Conservation (phyloP, 2,888 invertebrate genomes). For the Vannuccia rotundouncinata region DNA sequence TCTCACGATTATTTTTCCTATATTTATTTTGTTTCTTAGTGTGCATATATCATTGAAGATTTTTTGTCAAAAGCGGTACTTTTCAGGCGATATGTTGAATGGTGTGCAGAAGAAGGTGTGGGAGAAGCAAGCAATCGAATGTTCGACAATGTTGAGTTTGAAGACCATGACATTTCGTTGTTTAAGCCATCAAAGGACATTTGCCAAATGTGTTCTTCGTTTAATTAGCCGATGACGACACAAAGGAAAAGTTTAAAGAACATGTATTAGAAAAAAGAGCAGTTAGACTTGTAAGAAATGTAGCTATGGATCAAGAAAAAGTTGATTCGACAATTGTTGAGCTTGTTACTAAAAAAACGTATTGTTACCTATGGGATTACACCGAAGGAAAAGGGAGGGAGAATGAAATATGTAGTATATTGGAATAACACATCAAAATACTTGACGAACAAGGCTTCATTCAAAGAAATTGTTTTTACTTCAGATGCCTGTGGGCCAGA, state of each 20-base stretch:
- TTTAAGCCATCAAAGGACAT: constrained; percentile 19
- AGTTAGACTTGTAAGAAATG: constrained; percentile 7
- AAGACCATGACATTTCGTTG: constrained; percentile 19
- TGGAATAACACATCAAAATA: no score
- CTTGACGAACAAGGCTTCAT: constrained; percentile 10
- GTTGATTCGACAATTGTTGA: constrained; percentile 17
- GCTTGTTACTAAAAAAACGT: no score
- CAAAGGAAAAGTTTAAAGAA: not conserved
- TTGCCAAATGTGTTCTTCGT: constrained; percentile 11
- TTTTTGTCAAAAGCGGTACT: not conserved
- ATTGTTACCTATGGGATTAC: not conserved
- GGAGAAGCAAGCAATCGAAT: constrained; percentile 2
- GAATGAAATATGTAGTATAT: constrained; percentile 22
- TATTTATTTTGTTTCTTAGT: not conserved
- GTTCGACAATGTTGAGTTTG: constrained; percentile 10
- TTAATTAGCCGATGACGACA: not conserved
- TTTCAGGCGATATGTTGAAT: constrained; percentile 17
- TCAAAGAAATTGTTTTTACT: constrained; percentile 16
- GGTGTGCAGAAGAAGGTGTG: constrained; percentile 13
- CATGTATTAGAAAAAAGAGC: constrained; percentile 8
- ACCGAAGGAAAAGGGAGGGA: not conserved
- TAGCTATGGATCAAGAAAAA: constrained; percentile 6
- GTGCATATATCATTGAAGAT: constrained; percentile 8
- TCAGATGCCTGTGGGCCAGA: constrained; percentile 19
- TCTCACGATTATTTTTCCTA: not conserved